These are phyloP conservation scores for Patiria miniata DNA, from an alignment of 35 echinoderm and acorn worm species.

Conservation along the genomic window DNA sequence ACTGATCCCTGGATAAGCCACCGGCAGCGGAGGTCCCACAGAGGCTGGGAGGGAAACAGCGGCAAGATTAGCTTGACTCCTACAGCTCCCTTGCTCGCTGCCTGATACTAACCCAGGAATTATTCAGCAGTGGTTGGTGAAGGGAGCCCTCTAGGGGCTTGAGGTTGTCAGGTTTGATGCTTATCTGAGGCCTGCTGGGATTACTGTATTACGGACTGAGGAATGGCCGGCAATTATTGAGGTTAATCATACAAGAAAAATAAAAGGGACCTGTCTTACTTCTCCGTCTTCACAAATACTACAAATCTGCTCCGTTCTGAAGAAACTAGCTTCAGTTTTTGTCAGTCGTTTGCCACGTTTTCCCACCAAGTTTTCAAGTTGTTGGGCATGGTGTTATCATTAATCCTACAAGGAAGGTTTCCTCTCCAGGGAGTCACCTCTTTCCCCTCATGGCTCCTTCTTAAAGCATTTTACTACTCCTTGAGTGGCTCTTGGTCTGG, in stretches of 20 bases:
- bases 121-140: slow-evolving; percentile 5
- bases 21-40: background rate
- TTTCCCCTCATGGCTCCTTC: background rate
- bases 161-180: slow-evolving; percentile 4
- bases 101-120: background rate
- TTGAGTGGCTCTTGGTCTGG: background rate
- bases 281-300: too few relatives aligned
- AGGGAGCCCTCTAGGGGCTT: slow-evolving; percentile 22
- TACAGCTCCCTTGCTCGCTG: background rate
- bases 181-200: slow-evolving; percentile 8
- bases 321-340: too few relatives aligned
- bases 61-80: background rate
- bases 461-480: slow-evolving; percentile 19
- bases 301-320: too few relatives aligned
- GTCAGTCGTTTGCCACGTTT: too few relatives aligned
- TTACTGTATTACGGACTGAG: background rate
- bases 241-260: slow-evolving; percentile 13
- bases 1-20: slow-evolving; percentile 12
- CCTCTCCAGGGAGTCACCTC: background rate
- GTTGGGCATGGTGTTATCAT: background rate
- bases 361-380: too few relatives aligned
- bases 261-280: background rate
- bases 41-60: background rate
- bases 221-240: background rate
- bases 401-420: background rate